Evolutionary conservation across 1,140 invertebrate genomes (phyloP), one percentile per base, ranked within the genome.

Genomic region (Anoplolepis gracilipes): DNA sequence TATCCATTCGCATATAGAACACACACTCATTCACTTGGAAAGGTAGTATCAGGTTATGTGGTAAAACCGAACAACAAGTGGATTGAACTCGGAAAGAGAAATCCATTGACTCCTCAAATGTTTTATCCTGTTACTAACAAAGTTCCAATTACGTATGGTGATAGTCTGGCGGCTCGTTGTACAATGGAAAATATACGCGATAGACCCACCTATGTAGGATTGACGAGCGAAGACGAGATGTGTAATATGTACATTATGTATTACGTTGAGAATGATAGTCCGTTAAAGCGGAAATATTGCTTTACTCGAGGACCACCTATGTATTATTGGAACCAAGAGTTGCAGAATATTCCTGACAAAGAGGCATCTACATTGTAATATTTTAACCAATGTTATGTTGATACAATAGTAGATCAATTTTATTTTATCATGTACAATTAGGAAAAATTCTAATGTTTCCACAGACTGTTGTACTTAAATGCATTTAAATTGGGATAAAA

Each of bases 181-280:
- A 98, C 98, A 3, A 99, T 99, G 98, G 95, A 97, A 81, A 99
- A 97, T 93, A 95, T 94, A 79, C 95, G 96, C 64, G 94, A 96
- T 85, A 96, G 93, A 19, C 93, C 91, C 86, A 98, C 97, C 6
- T 95, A 95, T 90, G 97, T 99, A 92, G 98, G 98, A 0, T 94
- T 97, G 8, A 99, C 99, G 19, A 98, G 98, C 89, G 96, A 97
- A 28, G 98, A 99, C 93, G 99, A 99, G 95, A 99, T 99, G 99
- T 99, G 99, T 95, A 99, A 99, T 95, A 99, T 99, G 94, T 99
- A 99, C 95, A 94, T 99, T 25, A 99, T 99, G 98, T 99, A 99
- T 95, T 99, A 98, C 95, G 98, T 99, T 0, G 96, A 98, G 36
- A 96, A 97, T n/a, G 96, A 96, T n/a, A 96, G 96, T 53, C 97